Evolutionary conservation across 1,140 invertebrate species (phyloP), one percentile per base, ranked within the genome.

Genomic region (Lepidurus arcticus): DNA sequence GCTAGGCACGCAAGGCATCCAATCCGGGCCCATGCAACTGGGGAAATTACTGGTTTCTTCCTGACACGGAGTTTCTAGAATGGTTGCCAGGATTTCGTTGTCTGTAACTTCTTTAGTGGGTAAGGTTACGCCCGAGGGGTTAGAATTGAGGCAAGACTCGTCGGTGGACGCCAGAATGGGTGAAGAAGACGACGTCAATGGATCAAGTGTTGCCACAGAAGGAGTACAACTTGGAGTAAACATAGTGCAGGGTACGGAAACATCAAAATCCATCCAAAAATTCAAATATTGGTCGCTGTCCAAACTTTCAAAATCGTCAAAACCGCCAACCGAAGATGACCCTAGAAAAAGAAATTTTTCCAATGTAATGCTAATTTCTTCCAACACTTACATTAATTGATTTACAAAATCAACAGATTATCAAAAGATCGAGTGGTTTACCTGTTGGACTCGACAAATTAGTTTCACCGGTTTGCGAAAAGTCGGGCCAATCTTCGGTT

Each of bases 181-280:
- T 65, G 53, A 65, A 65, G 53, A 65, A 65, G 47, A 65, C n/a
- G 53, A 65, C 53, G 53, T 65, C 53, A 65, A 13, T 65, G 16
- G 9, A n/a, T 65, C 53, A 65, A 65, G 53, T 65, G 53, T 21
- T 65, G 53, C 16, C 21, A 65, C 53, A 65, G 53, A 21, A 65
- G 45, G 45, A 16, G 53, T 21, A 65, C 16, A 65, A 65, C 16
- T n/a, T 21, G 21, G 16, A 65, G 53, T 5, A 65, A 21, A 21
- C 53, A 65, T 65, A 13, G 53, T 21, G 21, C 16, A 65, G 21
- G 53, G 53, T 65, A 65, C 16, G 6, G 53, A 65, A 9, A 65
- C 53, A 65, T 65, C 53, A 65, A 65, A 65, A 65, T 65, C 53
- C 53, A 65, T 65, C 53, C 53, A 65, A 65, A 65, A 65, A 65